Evolutionary conservation across 2,797 vertebrate genomes (phyloP), one percentile per base, ranked within the genome.

Genomic region (Synaphobranchus kaupii): DNA sequence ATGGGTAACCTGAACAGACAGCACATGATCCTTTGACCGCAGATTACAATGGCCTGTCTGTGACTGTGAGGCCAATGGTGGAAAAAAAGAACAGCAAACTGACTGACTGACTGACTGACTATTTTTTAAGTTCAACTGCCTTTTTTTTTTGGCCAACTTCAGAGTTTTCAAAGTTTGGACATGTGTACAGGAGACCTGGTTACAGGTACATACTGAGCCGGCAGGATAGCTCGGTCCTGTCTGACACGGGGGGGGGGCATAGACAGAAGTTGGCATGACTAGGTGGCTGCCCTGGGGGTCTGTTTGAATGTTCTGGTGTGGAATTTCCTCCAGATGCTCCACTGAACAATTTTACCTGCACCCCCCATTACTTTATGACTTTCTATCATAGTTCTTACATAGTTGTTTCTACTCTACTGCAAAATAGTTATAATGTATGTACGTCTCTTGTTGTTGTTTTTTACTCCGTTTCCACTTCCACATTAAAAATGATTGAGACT

Each of bases 301-400:
- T 44, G 48, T 52, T 84, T 6, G 68, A 60, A 56, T 73, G 80
- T 60, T 73, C 13, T 22, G 34, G 52, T 20, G 58, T 52, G 78
- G 81, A 63, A 81, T 91, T 87, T 91, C 68, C 82, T 47, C 81
- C 88, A 90, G 86, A 89, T 90, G 85, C 87, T 66, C 58, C 81
- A 6, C 13, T 52, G 47, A 66, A 63, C 12, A 58, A 8, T 44
- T 78, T 47, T 25, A 25, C 78, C 1, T 87, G 20, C 58, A 15
- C 54, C 3, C 12, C 1, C 2, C 12, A 25, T 60, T 22, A 34
- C 20, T 31, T 73, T 68, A 28, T 12, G 31, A 10, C 15, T n/a
- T 5, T 31, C 31, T 71, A 7, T 71, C 68, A 25, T 80, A n/a
- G n/a, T 25, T 15, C 44, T 0, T 20, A 4, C 15, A 50, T 56